Base-by-base conservation (phyloP, 1,140 invertebrate species). In the Zaprionus ornatus region DNA sequence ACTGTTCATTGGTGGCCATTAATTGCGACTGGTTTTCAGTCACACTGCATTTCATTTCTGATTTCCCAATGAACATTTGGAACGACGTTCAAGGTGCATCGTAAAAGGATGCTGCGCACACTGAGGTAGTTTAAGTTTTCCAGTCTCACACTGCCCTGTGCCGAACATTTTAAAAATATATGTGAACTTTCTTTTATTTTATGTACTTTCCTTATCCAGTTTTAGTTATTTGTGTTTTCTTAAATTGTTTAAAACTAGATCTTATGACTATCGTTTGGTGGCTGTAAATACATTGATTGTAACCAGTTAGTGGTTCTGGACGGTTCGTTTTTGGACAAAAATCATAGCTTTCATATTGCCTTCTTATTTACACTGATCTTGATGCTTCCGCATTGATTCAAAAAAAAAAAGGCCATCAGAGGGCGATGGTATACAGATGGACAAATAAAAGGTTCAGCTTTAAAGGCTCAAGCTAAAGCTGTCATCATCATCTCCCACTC, bases 31-130 rank as follows among this genome's bases (percentile, higher is more conserved):
- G 79, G 72, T 77, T 83, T 80, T 84, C 64, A 77, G 77, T 80
- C 81, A 80, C 81, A 82, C 77, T 69, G 72, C 78, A 66, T 73
- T 83, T 83, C 69, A 83, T 83, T 83, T 83, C 45, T 50, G 45
- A 50, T 50, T 50, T 50, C 68, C 81, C 77, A 83, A 84, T 77
- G 81, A 77, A 74, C 72, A 84, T 83, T 80, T 84, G 77, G 60
- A 71, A 64, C 74, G 60, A 74, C 56, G 19, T 4, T 48, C 2
- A 3, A 21, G 7, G 42, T 12, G 10, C 42, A 19, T 17, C 2
- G 42, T 17, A 12, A 48, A 19, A 9, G 45, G 9, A 19, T 40
- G 2, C 15, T n/a, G 15, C 4, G 37, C 37, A 40, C 37, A 40
- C 17, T 19, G 17, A 45, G n/a, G 6, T 19, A 19, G 10, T 19